Conservation (phyloP, 2,888 invertebrate species). For the Drosophila fulvimacula region DNA sequence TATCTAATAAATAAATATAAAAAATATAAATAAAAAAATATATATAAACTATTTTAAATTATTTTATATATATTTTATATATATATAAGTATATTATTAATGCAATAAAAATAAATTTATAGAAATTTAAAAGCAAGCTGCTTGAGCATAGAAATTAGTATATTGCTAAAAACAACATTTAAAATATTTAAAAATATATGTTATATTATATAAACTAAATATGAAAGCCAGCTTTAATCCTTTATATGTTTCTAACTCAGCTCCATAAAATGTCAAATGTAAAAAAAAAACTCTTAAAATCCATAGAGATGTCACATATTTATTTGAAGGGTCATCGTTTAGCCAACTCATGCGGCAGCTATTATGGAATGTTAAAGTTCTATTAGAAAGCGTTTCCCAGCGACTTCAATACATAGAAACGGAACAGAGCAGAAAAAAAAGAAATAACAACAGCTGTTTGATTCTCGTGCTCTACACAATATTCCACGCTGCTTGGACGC, state of each 20-base stretch:
- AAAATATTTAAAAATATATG: too few relatives aligned
- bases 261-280: not conserved
- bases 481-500: slow-evolving; percentile 31
- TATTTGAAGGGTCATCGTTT: not conserved
- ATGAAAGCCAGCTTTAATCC: too few relatives aligned
- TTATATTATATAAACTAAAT: not conserved
- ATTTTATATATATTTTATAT: too few relatives aligned
- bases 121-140: too few relatives aligned
- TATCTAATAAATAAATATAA: too few relatives aligned
- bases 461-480: slow-evolving; percentile 43
- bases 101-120: too few relatives aligned
- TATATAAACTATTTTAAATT: too few relatives aligned
- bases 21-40: too few relatives aligned
- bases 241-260: not conserved
- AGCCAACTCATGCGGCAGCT: slow-evolving; percentile 19
- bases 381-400: slow-evolving; percentile 13
- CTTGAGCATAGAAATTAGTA: too few relatives aligned
- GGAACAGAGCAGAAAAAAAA: slow-evolving; percentile 18
- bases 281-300: not conserved
- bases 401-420: not conserved
- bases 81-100: too few relatives aligned
- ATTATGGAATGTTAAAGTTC: slow-evolving; percentile 16
- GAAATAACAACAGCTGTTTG: slow-evolving; percentile 43
- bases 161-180: too few relatives aligned
- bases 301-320: not conserved